These are phyloP conservation scores for Silurus glanis DNA, from an alignment of 2,113 vertebrate genomes.

Conservation along the genomic window DNA sequence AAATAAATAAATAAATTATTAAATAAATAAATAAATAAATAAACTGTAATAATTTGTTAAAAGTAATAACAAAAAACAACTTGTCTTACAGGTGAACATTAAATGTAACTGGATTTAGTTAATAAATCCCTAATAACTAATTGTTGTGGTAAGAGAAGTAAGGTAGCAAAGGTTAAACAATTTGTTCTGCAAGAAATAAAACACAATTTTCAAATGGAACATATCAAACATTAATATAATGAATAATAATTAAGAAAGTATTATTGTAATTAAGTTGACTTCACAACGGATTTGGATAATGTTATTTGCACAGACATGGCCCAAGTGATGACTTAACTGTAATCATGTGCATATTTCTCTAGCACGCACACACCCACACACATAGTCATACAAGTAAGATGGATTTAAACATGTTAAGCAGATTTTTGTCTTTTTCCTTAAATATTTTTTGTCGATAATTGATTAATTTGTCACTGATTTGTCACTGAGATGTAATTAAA, in stretches of 20 bases:
- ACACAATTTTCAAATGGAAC: not conserved
- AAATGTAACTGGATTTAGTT: not conserved
- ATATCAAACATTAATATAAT: not conserved
- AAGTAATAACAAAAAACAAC: not conserved
- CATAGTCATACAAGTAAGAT: not conserved
- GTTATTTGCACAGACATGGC: not conserved
- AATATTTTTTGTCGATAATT: not conserved
- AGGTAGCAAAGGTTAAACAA: not conserved
- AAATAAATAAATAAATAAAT: too few species aligned
- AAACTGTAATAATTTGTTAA: not conserved
- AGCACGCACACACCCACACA: not conserved
- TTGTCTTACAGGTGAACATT: not conserved
- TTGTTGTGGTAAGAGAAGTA: not conserved
- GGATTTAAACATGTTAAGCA: not conserved
- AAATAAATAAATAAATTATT: too few species aligned
- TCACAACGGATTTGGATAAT: not conserved
- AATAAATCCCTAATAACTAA: too few species aligned
- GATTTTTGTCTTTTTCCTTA: not conserved
- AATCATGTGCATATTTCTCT: not conserved
- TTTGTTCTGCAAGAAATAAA: not conserved
- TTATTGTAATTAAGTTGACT: not conserved
- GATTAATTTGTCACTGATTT: not conserved
- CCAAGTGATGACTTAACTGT: not conserved
- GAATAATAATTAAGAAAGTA: not conserved
- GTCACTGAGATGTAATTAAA: not conserved